Conservation (phyloP, 2,797 vertebrate genomes). For the Philypnodon macrostomus region DNA sequence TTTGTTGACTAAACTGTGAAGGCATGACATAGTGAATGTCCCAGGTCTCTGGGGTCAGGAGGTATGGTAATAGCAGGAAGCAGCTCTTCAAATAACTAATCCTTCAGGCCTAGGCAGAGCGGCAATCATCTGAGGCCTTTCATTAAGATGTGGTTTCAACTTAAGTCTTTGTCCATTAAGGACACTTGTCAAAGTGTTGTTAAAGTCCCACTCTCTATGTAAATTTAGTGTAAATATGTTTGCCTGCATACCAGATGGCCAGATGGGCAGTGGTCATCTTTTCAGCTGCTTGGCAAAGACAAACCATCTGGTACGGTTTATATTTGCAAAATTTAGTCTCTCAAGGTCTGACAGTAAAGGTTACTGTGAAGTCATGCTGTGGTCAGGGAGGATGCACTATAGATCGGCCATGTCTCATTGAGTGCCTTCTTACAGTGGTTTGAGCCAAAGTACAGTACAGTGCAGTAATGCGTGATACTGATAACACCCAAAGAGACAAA, state of each 20-base stretch:
- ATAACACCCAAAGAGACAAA: constrained; percentile 32
- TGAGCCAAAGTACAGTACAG: too few relatives aligned
- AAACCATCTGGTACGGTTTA: constrained; percentile 54
- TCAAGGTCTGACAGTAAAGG: constrained; percentile 49
- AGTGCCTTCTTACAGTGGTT: constrained; percentile 11
- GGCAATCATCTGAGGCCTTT: constrained; percentile 34
- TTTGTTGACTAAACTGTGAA: neutral
- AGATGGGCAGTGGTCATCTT: constrained; percentile 17
- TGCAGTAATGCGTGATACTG: neutral
- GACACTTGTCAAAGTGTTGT: too few relatives aligned
- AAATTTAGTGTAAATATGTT: constrained; percentile 6
- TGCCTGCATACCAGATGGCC: constrained; percentile 48
- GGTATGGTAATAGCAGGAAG: constrained; percentile 48
- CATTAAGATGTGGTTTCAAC: constrained; percentile 39
- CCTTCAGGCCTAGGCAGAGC: constrained; percentile 36
- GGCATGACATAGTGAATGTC: constrained; percentile 3
- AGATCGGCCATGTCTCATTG: constrained; percentile 15
- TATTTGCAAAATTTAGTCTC: constrained; percentile 59
- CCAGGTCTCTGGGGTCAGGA: constrained; percentile 9
- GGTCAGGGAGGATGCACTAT: constrained; percentile 24
- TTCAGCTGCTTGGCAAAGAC: constrained; percentile 28
- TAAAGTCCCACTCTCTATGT: constrained; percentile 5
- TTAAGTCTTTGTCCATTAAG: constrained; percentile 27
- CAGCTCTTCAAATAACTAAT: constrained; percentile 28
- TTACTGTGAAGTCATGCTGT: constrained; percentile 21